Conservation (phyloP, 2,113 vertebrate genomes). For the Empidonax traillii region DNA sequence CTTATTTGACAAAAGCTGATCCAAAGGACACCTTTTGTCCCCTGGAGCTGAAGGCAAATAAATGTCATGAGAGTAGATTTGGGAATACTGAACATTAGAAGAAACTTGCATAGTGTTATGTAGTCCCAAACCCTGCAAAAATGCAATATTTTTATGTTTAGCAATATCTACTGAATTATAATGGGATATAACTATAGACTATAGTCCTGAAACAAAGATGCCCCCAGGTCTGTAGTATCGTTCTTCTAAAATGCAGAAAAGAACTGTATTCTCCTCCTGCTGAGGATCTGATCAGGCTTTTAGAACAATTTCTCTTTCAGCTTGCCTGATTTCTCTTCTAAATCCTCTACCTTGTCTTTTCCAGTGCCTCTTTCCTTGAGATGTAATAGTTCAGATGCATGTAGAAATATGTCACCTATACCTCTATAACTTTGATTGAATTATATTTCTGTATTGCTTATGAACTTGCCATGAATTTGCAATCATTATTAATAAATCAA, state of each 20-base stretch:
- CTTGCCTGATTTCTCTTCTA: neutral
- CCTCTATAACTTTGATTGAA: slow-evolving; percentile 50
- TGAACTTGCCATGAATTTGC: slow-evolving; percentile 64
- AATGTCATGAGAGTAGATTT: neutral
- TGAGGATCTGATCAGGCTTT: slow-evolving; percentile 21
- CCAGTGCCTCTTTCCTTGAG: slow-evolving; percentile 7
- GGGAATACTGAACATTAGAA: neutral
- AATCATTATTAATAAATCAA: slow-evolving; percentile 68
- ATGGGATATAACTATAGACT: neutral
- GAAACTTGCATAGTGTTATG: neutral
- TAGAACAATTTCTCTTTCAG: neutral
- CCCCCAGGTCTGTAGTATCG: neutral
- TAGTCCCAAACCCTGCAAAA: neutral
- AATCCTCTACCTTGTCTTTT: neutral
- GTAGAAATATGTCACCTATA: slow-evolving; percentile 50
- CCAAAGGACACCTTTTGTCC: neutral
- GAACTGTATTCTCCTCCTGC: neutral
- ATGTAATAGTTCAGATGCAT: slow-evolving; percentile 32
- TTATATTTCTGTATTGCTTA: slow-evolving; percentile 61
- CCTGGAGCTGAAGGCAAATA: neutral
- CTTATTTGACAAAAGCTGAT: neutral
- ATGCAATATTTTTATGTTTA: neutral
- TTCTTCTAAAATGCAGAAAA: slow-evolving; percentile 32
- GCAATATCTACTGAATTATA: neutral
- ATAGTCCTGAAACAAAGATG: neutral